Base-by-base conservation (phyloP, 1,140 invertebrate genomes). In the Micrasema longulum region DNA sequence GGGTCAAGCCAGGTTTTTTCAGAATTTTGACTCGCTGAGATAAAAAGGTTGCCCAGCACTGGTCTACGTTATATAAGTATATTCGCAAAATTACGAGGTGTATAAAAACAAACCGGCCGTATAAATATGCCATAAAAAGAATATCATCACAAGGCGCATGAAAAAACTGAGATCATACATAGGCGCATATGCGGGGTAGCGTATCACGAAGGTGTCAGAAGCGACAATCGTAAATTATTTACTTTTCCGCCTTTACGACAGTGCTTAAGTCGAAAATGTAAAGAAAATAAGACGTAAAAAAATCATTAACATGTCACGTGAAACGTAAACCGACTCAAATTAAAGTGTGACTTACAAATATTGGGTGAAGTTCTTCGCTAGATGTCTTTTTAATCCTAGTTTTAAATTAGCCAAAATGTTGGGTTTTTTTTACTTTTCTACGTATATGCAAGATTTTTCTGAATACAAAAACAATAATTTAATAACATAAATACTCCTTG, bases 41-140 rank as follows among this genome's bases (percentile, higher is more conserved):
- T n/a, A n/a, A n/a, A n/a, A n/a, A n/a, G n/a, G n/a, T n/a, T n/a
- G n/a, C n/a, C n/a, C n/a, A n/a, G n/a, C n/a, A n/a, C 11, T 26
- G 41, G 18, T n/a, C 23, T n/a, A n/a, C 10, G n/a, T 23, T 43
- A 38, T 43, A 43, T n/a, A n/a, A n/a, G n/a, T n/a, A n/a, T 60
- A n/a, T 14, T 60, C 22, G 5, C 22, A 4, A 36, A 43, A 38
- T 60, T 41, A 60, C 55, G 55, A 60, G 6, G 52, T 38, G 55
- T 60, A 60, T 60, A 60, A 60, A 60, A 38, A 60, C 55, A 60
- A 41, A 60, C 55, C 55, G 55, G 55, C 55, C 9, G 60, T 48
- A 64, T 64, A 64, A 47, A 64, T 64, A 64, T 31, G 60, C 60
- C 22, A 47, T 47, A 47, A 64, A 64, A 64, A 64, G 20, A 31